Conservation (phyloP, 30 jellyfish, hydroid and myxozoan species). For the Mastigias papua region DNA sequence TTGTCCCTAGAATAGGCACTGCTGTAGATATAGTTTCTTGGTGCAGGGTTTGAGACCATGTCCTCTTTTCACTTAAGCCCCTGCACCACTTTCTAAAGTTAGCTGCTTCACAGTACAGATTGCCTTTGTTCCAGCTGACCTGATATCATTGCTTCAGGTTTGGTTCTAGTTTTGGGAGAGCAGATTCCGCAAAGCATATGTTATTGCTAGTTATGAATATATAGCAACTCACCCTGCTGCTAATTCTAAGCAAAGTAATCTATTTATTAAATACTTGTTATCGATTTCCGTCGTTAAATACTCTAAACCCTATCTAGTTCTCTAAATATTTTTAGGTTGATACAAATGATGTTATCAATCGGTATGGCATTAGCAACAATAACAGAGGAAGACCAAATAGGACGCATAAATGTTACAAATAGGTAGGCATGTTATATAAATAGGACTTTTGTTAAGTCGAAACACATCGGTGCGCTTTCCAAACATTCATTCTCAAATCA, state of each 20-base stretch:
- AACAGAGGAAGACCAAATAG: neutral
- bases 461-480: neutral
- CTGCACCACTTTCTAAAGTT: no score
- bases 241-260: neutral
- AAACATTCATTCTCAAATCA: neutral
- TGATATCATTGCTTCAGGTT: neutral
- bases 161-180: neutral
- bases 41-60: no score
- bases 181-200: neutral
- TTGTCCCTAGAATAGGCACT: no score
- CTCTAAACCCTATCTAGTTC: neutral
- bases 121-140: neutral
- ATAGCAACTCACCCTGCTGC: neutral
- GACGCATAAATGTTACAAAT: neutral
- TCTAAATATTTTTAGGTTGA: neutral
- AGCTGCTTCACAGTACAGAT: no score
- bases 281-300: neutral
- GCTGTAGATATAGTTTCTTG: no score
- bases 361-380: neutral
- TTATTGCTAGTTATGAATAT: neutral
- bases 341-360: neutral
- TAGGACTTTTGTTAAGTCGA: neutral
- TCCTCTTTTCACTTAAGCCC: no score
- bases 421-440: neutral
- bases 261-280: neutral